phyloP scores from a whole-genome alignment of 2,113 vertebrate species.

The Syngnathoides biaculeatus region DNA sequence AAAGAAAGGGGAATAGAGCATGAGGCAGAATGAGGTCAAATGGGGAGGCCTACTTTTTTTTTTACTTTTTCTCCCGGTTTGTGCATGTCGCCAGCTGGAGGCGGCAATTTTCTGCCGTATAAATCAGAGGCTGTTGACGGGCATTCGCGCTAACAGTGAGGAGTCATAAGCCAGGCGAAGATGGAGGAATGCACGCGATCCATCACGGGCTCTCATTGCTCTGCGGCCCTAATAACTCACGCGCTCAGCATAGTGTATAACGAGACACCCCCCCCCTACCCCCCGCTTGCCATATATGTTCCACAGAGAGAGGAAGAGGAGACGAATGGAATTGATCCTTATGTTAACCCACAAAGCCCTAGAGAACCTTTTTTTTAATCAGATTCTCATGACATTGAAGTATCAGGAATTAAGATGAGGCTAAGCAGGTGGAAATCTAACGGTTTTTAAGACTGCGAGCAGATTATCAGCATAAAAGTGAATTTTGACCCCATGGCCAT shows the following conservation, averaged over 20 bases:
- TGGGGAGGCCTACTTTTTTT: background rate
- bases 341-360: background rate
- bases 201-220: constrained; percentile 44
- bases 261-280: constrained; percentile 9
- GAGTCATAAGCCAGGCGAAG: constrained; percentile 27
- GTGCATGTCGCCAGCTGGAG: constrained; percentile 9
- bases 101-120: constrained; percentile 41
- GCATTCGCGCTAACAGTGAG: constrained; percentile 37
- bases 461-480: background rate
- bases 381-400: background rate
- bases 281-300: too few relatives aligned
- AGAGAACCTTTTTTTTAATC: background rate
- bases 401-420: background rate
- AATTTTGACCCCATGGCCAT: background rate
- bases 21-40: constrained; percentile 51
- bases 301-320: constrained; percentile 3
- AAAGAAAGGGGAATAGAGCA: constrained; percentile 21
- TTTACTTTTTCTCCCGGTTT: constrained; percentile 31
- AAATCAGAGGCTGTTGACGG: constrained; percentile 52
- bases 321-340: constrained; percentile 6
- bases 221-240: constrained; percentile 31
- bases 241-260: constrained; percentile 19
- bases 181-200: constrained; percentile 43
- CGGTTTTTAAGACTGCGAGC: background rate
- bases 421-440: background rate